Percentiles rank a stretch among this genome's conserved stretches.
These are phyloP conservation scores for Heteromurus nitidus DNA, from an alignment of 2,888 invertebrate species.

Conservation along the genomic window DNA sequence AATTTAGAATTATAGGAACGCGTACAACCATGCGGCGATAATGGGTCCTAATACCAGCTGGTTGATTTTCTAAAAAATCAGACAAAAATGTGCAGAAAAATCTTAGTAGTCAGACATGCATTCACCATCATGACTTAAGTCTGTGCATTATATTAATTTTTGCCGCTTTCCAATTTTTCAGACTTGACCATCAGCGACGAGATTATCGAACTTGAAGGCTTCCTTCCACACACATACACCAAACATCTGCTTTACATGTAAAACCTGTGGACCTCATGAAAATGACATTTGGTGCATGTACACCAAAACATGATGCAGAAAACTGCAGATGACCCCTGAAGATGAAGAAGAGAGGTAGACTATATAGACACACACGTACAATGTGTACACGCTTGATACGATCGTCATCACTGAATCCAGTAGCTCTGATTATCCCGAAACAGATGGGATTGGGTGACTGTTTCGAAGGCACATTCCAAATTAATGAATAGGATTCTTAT, in stretches of 20 bases:
- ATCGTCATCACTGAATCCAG: conserved; percentile 8
- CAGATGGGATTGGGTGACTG: conserved; percentile 24
- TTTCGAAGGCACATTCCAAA: conserved; percentile 32
- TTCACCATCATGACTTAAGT: neutral
- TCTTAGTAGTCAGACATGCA: too few relatives aligned
- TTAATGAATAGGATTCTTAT: conserved; percentile 36
- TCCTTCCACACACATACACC: too few relatives aligned
- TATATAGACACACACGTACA: neutral
- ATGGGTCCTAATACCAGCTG: too few relatives aligned
- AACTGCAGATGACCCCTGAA: conserved; percentile 33
- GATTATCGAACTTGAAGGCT: conserved; percentile 13
- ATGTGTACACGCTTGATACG: too few relatives aligned
- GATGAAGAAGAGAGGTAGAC: neutral
- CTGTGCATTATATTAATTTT: conserved; percentile 2
- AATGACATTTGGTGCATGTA: conserved; percentile 52
- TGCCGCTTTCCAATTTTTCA: conserved; percentile 33
- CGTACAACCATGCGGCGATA: too few relatives aligned
- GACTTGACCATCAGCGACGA: neutral
- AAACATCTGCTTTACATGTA: conserved; percentile 41
- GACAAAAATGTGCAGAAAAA: neutral
- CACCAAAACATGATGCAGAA: conserved; percentile 24
- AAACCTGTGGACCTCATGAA: neutral
- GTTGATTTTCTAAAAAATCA: neutral
- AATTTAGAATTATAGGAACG: too few relatives aligned
- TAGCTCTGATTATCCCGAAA: conserved; percentile 45